Evolutionary conservation across 2,113 vertebrate species (phyloP).

Genomic region (Peucedramus taeniatus): DNA sequence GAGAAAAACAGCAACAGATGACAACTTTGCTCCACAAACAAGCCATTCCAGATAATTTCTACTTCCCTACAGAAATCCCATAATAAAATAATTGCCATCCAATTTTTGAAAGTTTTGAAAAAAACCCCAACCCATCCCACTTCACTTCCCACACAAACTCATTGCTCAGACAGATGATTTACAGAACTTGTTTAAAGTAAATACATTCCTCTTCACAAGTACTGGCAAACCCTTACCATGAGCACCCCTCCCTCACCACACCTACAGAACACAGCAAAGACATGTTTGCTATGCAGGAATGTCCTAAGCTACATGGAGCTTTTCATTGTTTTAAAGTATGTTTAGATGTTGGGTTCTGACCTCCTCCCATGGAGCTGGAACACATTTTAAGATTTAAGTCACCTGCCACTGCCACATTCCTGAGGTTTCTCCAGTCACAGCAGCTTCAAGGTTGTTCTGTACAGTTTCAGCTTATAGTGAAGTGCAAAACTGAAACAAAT

Average conservation of each 20-base stretch:
- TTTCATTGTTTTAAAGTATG: neutral
- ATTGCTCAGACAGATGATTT: neutral
- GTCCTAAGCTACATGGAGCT: neutral
- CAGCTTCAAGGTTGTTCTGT: neutral
- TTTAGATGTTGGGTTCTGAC: neutral
- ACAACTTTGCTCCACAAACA: slow-evolving; percentile 10
- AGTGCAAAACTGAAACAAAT: neutral
- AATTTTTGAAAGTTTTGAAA: neutral
- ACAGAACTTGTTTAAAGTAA: neutral
- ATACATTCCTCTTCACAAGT: neutral
- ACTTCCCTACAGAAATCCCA: neutral
- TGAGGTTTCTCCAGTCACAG: neutral
- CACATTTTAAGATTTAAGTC: neutral
- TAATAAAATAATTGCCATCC: neutral
- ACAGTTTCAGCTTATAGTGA: neutral
- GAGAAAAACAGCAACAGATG: slow-evolving; percentile 6
- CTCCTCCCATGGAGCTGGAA: neutral
- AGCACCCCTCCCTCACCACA: neutral
- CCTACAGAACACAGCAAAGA: neutral
- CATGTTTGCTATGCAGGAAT: neutral
- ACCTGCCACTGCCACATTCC: neutral
- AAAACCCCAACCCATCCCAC: neutral
- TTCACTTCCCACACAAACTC: neutral
- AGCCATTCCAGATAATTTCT: neutral
- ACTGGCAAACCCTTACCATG: neutral